These are phyloP conservation scores for human (Homo sapiens) DNA, from an alignment of 2,113 vertebrate species.

Conservation along the genomic window GRCh38 chr13:75870501-75871000, in stretches of 20 bases:
- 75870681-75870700: background rate
- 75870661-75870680: background rate
- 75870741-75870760: background rate
- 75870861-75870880: background rate
- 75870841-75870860: accelerated
- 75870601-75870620: background rate
- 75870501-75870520: constrained; percentile 61
- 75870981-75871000: background rate
- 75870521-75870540: accelerated
- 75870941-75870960: background rate
- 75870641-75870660: background rate
- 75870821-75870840: background rate
- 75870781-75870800: accelerated
- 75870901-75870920: background rate
- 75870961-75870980: background rate
- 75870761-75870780: background rate
- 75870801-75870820: background rate
- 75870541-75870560: accelerated
- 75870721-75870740: background rate
- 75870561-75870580: background rate
- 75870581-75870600: background rate
- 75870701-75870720: background rate
- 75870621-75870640: background rate
- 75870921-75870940: background rate
- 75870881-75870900: background rate